phyloP scores from a whole-genome alignment of 2,113 vertebrate genomes.

The Chamaea fasciata region DNA sequence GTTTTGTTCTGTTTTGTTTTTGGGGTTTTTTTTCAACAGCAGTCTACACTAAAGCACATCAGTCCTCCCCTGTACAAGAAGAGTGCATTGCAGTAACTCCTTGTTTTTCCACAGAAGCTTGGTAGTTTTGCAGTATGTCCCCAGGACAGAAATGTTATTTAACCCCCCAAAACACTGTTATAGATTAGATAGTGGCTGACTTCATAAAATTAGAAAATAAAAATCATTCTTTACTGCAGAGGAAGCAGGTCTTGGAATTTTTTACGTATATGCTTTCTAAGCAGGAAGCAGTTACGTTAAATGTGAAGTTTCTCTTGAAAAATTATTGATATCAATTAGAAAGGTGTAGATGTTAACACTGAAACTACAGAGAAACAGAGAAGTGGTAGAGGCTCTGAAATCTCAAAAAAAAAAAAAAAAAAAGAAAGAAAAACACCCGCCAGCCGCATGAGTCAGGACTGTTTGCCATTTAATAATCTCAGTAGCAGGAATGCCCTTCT shows the following conservation, averaged over 20 bases:
- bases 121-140: not conserved
- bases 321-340: not conserved
- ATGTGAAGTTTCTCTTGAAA: not conserved
- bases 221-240: not conserved
- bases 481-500: not conserved
- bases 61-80: not conserved
- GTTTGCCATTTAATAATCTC: not conserved
- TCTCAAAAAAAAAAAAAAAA: not conserved
- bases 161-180: not conserved
- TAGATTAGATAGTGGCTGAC: not conserved
- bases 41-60: not conserved
- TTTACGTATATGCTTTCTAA: not conserved
- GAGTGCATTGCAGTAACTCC: not conserved
- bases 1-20: too few species aligned
- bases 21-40: not conserved
- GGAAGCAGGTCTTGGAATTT: not conserved
- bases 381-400: not conserved
- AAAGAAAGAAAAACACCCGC: not conserved
- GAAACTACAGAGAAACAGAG: fast-evolving
- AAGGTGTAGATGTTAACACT: not conserved
- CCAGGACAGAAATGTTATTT: not conserved
- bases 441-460: not conserved
- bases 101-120: not conserved
- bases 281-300: not conserved
- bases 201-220: not conserved